Percentiles rank a stretch among this genome's conserved stretches.
These are phyloP conservation scores for Turritopsis rubra DNA, from an alignment of 30 jellyfish, hydroid and myxozoan genomes.

Conservation along the genomic window DNA sequence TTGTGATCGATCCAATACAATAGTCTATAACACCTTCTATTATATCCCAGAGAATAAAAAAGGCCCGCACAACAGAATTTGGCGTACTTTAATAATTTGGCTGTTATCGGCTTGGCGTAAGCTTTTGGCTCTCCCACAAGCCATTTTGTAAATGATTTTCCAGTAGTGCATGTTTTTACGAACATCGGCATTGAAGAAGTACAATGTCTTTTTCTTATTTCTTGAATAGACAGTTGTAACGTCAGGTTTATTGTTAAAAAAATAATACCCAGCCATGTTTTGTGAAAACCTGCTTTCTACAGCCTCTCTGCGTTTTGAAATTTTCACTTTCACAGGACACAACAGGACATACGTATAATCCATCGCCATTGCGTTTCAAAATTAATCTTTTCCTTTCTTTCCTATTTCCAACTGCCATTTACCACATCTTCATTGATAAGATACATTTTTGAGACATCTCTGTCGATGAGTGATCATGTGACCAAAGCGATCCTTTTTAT, in stretches of 20 bases:
- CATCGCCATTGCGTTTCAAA: background rate
- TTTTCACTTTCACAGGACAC: background rate
- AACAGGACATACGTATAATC: background rate
- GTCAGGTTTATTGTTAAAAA: background rate
- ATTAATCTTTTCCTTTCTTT: background rate
- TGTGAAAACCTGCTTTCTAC: background rate
- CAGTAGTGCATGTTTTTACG: background rate
- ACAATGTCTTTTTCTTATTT: background rate
- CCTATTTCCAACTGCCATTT: background rate
- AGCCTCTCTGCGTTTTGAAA: background rate
- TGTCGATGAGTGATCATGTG: background rate
- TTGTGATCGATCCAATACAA: slow-evolving; percentile 26
- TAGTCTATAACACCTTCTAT: slow-evolving; percentile 16
- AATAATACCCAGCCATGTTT: background rate
- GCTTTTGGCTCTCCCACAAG: background rate
- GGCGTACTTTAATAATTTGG: slow-evolving; percentile 1
- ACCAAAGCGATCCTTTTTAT: background rate
- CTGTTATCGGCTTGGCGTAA: background rate
- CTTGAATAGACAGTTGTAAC: background rate
- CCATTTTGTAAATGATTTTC: background rate
- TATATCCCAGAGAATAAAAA: slow-evolving; percentile 3
- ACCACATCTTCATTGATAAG: background rate
- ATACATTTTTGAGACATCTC: background rate
- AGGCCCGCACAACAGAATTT: slow-evolving; percentile 23
- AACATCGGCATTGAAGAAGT: slow-evolving; percentile 7